Percentiles rank a stretch among this genome's conserved stretches.
phyloP scores from a whole-genome alignment of 2,113 vertebrate species.

The Galemys pyrenaicus region DNA sequence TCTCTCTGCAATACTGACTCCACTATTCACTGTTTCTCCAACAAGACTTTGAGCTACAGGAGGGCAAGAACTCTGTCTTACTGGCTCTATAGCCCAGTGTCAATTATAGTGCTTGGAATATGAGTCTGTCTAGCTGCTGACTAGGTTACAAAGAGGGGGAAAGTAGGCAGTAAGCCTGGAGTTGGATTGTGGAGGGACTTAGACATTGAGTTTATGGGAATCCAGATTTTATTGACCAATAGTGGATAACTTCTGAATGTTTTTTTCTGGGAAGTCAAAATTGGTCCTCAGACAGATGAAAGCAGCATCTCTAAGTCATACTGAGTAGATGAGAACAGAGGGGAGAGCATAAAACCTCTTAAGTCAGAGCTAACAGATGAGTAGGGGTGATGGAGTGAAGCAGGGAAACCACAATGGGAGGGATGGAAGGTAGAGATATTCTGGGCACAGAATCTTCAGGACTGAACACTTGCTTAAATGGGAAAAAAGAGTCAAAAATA shows the following conservation, averaged over 20 bases:
- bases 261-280: background rate
- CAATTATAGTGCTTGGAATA: background rate
- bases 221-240: background rate
- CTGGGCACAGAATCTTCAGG: background rate
- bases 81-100: background rate
- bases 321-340: background rate
- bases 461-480: background rate
- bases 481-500: background rate
- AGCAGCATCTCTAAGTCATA: background rate
- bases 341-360: background rate
- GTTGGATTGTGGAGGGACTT: background rate
- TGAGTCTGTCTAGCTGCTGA: background rate
- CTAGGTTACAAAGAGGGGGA: background rate
- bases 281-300: background rate
- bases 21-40: background rate
- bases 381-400: background rate
- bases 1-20: too few relatives aligned
- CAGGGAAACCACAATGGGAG: background rate
- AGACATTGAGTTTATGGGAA: background rate
- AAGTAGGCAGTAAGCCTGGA: background rate
- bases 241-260: background rate
- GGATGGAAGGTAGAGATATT: background rate
- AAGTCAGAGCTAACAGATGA: background rate
- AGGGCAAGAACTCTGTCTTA: background rate
- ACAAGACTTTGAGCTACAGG: background rate